Base-by-base conservation (phyloP, 2,888 invertebrate genomes). In the Drosophila histrio region DNA sequence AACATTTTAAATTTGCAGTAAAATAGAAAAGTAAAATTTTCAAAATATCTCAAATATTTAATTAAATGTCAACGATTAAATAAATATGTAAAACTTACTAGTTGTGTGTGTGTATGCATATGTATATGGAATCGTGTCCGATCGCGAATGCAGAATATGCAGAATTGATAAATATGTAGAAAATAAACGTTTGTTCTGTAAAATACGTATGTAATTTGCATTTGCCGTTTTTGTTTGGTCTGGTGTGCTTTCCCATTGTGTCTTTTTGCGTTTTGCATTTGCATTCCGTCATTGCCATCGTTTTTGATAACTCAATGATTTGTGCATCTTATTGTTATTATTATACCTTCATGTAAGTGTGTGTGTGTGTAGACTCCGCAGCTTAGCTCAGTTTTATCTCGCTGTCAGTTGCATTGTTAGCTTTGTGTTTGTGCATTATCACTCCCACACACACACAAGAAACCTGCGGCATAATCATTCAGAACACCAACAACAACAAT, bases 391-490 rank as follows among this genome's bases (percentile, higher is more conserved):
- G 52, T 60, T 75, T 72, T 72, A 76, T 75, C 72, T 71, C 60
- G 62, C 47, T 34, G 59, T 32, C 32, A 60, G 47, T 53, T 64
- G 61, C 60, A 73, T 63, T 75, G 58, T 47, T 65, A 59, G 64
- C 58, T 56, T 64, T 72, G 53, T 53, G 34, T 50, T 58, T 59
- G 72, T 76, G 67, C 72, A 76, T 75, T 75, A 75, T 75, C 75
- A 75, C 75, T 58, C 63, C 63, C 58, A 58, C 57, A 59, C 53
- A 59, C 26, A 61, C 44, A 41, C 36, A 32, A 36, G 21, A 34
- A 74, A 70, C 74, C 70, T 73, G 74, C 64, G 57, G 73, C 64
- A 74, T 74, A 74, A 61, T 61, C 73, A 68, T 60, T 62, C 26
- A 56, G 52, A 68, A 41, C 30, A 54, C 11, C 39, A 68, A 57